Conservation (phyloP, 1,140 invertebrate genomes). For the Zeugodacus cucurbitae region DNA sequence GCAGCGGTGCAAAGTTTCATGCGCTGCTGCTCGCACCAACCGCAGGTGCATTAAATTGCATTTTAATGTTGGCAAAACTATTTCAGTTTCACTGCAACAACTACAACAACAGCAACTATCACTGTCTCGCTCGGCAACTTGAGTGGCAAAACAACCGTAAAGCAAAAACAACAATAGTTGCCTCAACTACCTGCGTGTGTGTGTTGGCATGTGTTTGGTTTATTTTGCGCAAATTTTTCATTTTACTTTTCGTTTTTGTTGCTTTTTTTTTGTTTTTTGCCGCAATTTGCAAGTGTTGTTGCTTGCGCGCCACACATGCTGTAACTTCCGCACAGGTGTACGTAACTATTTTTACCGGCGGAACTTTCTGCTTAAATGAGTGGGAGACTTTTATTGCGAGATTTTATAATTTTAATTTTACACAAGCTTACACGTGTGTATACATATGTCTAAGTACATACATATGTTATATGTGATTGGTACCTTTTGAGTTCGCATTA, state of each 20-base stretch:
- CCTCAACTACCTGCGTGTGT: neutral
- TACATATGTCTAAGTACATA: neutral
- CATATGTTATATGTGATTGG: neutral
- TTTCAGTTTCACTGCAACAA: neutral
- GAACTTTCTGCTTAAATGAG: neutral
- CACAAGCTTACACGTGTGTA: neutral
- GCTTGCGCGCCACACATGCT: neutral
- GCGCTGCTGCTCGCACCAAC: constrained; percentile 25
- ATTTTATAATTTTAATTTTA: neutral
- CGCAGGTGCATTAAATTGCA: constrained; percentile 38
- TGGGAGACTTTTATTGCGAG: neutral
- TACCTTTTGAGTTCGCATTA: neutral
- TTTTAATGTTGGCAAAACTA: constrained; percentile 37
- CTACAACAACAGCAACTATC: neutral
- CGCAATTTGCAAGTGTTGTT: neutral
- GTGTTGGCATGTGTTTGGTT: neutral
- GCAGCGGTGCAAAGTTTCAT: constrained; percentile 14
- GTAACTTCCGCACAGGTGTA: neutral
- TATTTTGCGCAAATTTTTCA: neutral
- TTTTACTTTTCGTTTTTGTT: neutral
- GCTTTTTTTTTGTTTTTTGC: neutral
- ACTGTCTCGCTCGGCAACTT: neutral
- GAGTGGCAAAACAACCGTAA: neutral
- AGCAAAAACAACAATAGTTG: neutral
- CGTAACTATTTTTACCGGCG: neutral